Conservation (phyloP, 2,797 vertebrate genomes). For the Manis javanica region DNA sequence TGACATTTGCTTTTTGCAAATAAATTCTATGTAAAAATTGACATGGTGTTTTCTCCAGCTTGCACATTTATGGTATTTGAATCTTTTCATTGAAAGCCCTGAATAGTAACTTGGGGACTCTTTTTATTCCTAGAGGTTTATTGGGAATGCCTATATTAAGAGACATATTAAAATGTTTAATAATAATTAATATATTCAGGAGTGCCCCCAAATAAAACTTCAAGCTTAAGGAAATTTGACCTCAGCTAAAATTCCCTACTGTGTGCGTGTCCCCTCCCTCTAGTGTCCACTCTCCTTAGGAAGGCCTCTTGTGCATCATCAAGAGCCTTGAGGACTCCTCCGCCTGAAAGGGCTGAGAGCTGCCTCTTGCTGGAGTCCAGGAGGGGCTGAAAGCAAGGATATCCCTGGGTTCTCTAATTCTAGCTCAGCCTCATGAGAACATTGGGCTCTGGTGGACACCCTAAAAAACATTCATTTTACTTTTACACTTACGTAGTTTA, state of each 20-base stretch:
- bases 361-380: not conserved
- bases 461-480: not conserved
- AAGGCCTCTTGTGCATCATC: not conserved
- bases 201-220: conserved; percentile 17
- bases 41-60: conserved; percentile 26
- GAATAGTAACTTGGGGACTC: conserved; percentile 52
- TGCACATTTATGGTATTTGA: conserved; percentile 63
- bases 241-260: not conserved
- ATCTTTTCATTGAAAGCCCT: conserved; percentile 57
- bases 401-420: not conserved
- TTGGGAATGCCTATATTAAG: not conserved
- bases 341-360: not conserved
- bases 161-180: conserved; percentile 33
- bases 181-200: conserved; percentile 24
- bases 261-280: not conserved
- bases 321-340: not conserved
- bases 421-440: not conserved
- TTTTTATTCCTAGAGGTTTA: conserved; percentile 22
- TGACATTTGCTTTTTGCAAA: conserved; percentile 62
- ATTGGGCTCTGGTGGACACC: not conserved
- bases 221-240: conserved; percentile 7
- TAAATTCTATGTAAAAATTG: conserved; percentile 47
- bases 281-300: not conserved
- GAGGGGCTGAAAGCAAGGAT: not conserved
- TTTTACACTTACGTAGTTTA: not conserved